Base-by-base conservation (phyloP, 2,888 invertebrate species). In the Leptothorax acervorum region DNA sequence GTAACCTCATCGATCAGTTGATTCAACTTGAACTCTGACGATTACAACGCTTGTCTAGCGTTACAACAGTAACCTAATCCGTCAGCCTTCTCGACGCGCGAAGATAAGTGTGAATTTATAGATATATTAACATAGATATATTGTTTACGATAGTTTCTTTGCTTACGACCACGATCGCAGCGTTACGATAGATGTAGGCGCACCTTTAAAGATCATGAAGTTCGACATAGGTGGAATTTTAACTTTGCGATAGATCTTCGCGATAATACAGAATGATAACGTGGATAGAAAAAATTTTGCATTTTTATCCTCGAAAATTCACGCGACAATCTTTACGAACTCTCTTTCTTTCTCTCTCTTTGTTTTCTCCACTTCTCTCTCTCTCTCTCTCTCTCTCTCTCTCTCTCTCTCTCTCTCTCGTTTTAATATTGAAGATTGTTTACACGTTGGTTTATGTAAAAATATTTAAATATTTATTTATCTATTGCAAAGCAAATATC, bases 151-250 rank as follows among this genome's bases (percentile, higher is more conserved):
- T 0, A 23, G 23, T 23, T 23, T 23, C 23, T 23, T 23, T 23
- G 23, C 23, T 23, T 23, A 23, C 23, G 23, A 23, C 23, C 23
- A 23, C 23, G 23, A 23, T 23, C 23, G 23, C 23, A 23, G 23
- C 23, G 23, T 23, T 23, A 23, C 23, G 23, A 23, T 23, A 23
- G 23, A 23, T 23, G 23, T 23, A 23, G 23, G 23, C 23, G 23
- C 23, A 23, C 23, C 23, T 23, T 23, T 23, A 23, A 0, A 0
- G 51, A 82, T 63, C 63, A 39, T 15, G 15, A 65, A 78, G 55
- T 76, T 85, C 35, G 48, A 76, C 75, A 31, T 60, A 83, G 55
- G 51, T 73, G 15, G 42, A 83, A 76, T 78, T 57, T 12, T 39
- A 83, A 78, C 23, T 78, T 83, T 23, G 71, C 66, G 65, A 66